These are phyloP conservation scores for Rhipidura dahli DNA, from an alignment of 2,113 vertebrate genomes.

Conservation along the genomic window DNA sequence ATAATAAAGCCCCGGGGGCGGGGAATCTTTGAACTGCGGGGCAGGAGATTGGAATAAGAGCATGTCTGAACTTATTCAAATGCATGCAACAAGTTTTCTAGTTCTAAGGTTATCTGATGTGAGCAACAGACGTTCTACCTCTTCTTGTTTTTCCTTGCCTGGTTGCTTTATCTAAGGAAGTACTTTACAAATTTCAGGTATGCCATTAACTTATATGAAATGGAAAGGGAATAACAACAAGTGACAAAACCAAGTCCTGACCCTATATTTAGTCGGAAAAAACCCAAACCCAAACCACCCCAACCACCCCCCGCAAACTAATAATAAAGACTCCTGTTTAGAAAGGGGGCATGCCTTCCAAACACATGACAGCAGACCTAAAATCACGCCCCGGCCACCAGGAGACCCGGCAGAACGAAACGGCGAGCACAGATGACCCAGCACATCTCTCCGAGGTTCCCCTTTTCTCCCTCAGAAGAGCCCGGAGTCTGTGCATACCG, in stretches of 20 bases:
- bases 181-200: background rate
- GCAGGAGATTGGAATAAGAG: background rate
- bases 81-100: conserved; percentile 36
- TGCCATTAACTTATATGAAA: background rate
- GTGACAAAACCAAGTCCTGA: background rate
- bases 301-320: fast-evolving
- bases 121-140: background rate
- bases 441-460: background rate
- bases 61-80: conserved; percentile 29
- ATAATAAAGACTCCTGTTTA: background rate
- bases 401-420: background rate
- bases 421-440: background rate
- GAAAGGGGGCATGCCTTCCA: background rate
- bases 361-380: background rate
- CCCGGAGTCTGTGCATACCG: background rate
- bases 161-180: background rate
- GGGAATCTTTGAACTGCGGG: conserved; percentile 47
- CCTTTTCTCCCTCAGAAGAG: too few relatives aligned
- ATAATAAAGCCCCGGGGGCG: conserved; percentile 46
- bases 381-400: background rate
- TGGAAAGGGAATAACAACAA: background rate
- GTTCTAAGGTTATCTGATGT: conserved; percentile 40
- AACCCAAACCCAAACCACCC: fast-evolving
- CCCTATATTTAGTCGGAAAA: background rate
- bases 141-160: background rate